These are phyloP conservation scores for Poecilus cupreus DNA, from an alignment of 2,888 invertebrate species.

Conservation along the genomic window DNA sequence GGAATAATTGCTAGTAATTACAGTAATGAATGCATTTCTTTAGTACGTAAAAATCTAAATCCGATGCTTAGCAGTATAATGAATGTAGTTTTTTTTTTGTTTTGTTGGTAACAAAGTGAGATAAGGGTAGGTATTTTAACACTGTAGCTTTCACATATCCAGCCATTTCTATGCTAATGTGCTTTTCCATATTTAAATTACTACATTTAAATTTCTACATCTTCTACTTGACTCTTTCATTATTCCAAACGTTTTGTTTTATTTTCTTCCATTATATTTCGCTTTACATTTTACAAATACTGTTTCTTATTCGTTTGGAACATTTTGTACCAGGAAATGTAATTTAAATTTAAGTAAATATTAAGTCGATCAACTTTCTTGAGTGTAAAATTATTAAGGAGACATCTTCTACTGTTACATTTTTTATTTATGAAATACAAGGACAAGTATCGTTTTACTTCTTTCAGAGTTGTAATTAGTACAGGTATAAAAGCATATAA, in stretches of 20 bases:
- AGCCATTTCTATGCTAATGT: conserved; percentile 45
- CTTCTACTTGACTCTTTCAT: conserved; percentile 19
- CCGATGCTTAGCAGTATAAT: conserved; percentile 4
- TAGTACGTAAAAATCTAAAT: background rate
- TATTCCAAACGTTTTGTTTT: conserved; percentile 15
- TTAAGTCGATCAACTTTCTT: background rate
- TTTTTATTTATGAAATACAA: background rate
- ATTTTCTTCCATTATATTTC: conserved; percentile 21
- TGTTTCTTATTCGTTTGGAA: background rate
- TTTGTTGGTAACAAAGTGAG: conserved; percentile 15
- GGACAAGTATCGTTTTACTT: background rate
- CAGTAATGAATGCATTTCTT: background rate
- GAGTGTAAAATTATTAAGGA: background rate
- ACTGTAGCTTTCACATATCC: conserved; percentile 34
- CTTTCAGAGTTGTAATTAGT: background rate
- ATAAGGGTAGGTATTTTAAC: conserved; percentile 29
- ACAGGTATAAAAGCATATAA: background rate
- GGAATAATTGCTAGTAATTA: background rate
- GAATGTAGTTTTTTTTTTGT: background rate
- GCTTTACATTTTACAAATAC: background rate
- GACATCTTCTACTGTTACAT: background rate
- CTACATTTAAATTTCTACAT: conserved; percentile 39
- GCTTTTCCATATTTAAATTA: conserved; percentile 51
- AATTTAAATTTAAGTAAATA: background rate
- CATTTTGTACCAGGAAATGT: background rate